Percentiles rank a stretch among this genome's conserved stretches.
Conservation (phyloP, 2,888 invertebrate genomes). For the Leucophora obtusa region DNA sequence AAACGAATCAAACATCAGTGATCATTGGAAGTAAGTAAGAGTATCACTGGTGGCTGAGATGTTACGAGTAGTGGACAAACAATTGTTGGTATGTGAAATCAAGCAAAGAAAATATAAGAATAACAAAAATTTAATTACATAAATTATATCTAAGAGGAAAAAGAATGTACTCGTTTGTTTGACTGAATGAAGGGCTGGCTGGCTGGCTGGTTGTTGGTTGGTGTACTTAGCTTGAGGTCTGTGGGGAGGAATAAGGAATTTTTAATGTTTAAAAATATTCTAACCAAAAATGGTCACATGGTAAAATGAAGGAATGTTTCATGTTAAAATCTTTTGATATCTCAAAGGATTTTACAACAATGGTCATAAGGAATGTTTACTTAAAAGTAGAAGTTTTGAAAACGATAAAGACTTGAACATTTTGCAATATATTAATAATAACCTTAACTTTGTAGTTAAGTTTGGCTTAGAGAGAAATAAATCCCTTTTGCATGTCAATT, state of each 20-base stretch:
- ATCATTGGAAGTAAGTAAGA: slow-evolving; percentile 19
- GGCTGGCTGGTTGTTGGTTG: not conserved
- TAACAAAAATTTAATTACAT: slow-evolving; percentile 64
- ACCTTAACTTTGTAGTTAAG: slow-evolving; percentile 22
- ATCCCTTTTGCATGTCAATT: no score
- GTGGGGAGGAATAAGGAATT: slow-evolving; percentile 64
- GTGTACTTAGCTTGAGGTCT: slow-evolving; percentile 33
- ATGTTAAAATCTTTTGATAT: slow-evolving; percentile 60
- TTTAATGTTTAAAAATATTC: slow-evolving; percentile 62
- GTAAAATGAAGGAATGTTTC: slow-evolving; percentile 62
- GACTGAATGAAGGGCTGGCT: slow-evolving; percentile 13
- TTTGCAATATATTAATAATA: slow-evolving; percentile 21
- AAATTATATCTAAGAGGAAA: slow-evolving; percentile 62
- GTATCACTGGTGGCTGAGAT: slow-evolving; percentile 6
- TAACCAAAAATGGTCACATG: slow-evolving; percentile 64
- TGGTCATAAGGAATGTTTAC: slow-evolving; percentile 58
- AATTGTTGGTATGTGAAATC: not conserved
- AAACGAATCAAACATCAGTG: slow-evolving; percentile 21
- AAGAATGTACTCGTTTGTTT: slow-evolving; percentile 41
- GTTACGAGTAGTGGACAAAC: not conserved
- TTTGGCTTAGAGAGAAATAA: not conserved
- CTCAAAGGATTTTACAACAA: slow-evolving; percentile 65
- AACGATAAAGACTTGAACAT: slow-evolving; percentile 18
- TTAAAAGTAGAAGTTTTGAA: slow-evolving; percentile 11
- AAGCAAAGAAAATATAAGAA: slow-evolving; percentile 8